A percentile compares a stretch with the other conserved stretches of the same genome.
These are phyloP conservation scores for Drosophila formosana DNA, from an alignment of 2,888 invertebrate genomes.

Conservation along the genomic window DNA sequence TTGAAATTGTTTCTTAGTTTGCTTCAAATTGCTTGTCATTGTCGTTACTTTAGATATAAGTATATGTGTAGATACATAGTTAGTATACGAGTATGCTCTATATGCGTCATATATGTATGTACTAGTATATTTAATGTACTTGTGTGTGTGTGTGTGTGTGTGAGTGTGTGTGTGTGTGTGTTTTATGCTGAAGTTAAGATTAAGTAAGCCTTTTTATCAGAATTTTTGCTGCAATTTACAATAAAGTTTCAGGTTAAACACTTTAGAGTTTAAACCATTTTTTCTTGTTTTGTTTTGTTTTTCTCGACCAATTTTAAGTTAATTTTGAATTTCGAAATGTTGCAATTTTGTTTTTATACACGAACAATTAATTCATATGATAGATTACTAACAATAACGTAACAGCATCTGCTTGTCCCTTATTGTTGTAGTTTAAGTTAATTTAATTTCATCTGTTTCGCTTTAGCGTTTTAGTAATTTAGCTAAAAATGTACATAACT, in stretches of 20 bases:
- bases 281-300: constrained; percentile 1
- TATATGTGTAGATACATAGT: constrained; percentile 47
- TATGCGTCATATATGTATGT: constrained; percentile 43
- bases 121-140: constrained; percentile 30
- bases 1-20: constrained; percentile 64
- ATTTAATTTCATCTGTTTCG: constrained; percentile 35
- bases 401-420: constrained; percentile 63
- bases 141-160: constrained; percentile 26
- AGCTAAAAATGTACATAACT: constrained; percentile 74
- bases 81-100: constrained; percentile 60
- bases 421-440: constrained; percentile 33
- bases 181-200: constrained; percentile 62
- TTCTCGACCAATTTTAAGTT: constrained; percentile 40
- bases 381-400: constrained; percentile 79
- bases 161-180: constrained; percentile 20
- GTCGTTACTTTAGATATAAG: constrained; percentile 59
- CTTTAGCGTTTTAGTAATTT: constrained; percentile 38
- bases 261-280: constrained; percentile 32
- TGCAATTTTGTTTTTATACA: constrained; percentile 47
- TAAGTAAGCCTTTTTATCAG: constrained; percentile 56
- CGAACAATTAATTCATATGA: constrained; percentile 56
- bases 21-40: constrained; percentile 78
- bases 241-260: constrained; percentile 47
- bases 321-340: constrained; percentile 44
- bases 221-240: constrained; percentile 70